Conservation (phyloP, 2,797 vertebrate species). For the Phrynocephalus guinanensis region DNA sequence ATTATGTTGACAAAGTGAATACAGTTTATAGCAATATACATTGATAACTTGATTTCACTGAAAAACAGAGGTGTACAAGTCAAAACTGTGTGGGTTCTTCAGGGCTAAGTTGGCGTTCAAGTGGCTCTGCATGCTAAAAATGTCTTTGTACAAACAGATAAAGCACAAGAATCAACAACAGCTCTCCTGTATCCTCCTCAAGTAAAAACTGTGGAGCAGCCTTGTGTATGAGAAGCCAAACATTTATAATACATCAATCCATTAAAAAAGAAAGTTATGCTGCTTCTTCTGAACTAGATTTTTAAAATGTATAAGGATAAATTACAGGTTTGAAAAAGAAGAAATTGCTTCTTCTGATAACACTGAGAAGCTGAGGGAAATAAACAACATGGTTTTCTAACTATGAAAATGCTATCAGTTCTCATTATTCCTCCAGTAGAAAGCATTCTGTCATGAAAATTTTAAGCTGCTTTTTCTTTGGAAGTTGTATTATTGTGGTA, state of each 20-base stretch:
- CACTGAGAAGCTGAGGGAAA: slow-evolving; percentile 45
- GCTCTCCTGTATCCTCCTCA: not conserved
- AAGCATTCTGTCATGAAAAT: slow-evolving; percentile 57
- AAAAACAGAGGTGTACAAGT: not conserved
- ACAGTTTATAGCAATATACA: not conserved
- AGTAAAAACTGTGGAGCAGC: slow-evolving; percentile 5
- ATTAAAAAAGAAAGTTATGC: slow-evolving; percentile 34
- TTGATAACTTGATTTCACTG: not conserved
- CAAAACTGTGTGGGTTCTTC: not conserved
- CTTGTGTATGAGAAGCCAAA: slow-evolving; percentile 34
- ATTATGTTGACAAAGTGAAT: not conserved
- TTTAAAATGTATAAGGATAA: slow-evolving; percentile 52
- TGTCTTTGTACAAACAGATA: accelerated
- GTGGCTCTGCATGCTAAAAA: not conserved
- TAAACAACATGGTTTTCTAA: slow-evolving; percentile 51
- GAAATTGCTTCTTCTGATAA: slow-evolving; percentile 47
- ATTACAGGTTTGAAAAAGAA: slow-evolving; percentile 39
- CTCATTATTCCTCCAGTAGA: slow-evolving; percentile 56
- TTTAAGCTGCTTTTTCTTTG: slow-evolving; percentile 53
- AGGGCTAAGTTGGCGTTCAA: not conserved
- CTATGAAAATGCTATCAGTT: slow-evolving; percentile 53
- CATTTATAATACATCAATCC: slow-evolving; percentile 31
- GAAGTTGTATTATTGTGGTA: slow-evolving; percentile 58
- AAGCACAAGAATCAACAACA: not conserved
- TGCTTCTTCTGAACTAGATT: slow-evolving; percentile 26